Evolutionary conservation across 53 echinoderm and acorn worm genomes (phyloP), one percentile per base, ranked within the genome.

Genomic region (Arbacia lixula): DNA sequence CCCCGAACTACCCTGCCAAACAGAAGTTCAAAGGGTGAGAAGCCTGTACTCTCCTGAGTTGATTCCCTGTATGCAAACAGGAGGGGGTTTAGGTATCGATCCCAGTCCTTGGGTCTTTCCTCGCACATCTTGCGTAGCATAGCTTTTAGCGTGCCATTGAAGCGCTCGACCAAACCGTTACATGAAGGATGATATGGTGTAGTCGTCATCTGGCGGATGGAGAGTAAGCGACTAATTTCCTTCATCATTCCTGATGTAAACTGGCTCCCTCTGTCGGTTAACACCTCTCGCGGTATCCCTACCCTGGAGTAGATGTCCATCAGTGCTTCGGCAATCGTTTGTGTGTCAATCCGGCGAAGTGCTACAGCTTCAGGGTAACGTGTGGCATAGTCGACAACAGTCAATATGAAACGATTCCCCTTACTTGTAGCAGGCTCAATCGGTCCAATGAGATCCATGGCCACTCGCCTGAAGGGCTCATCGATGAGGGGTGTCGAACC

Each of bases 51-150:
- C 31, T 66, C 84, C 25, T 84, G 84, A 12, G 36, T 30, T 30
- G 84, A 49, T 51, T 84, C 84, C 24, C 84, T 43, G 68, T 84
- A 84, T 14, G 92, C 92, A 69, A 92, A 92, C 46, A 89, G 51
- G 11, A 93, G 56, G 19, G 90, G 74, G 22, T 79, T 84, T 33
- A 84, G 29, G 28, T 43, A 66, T 5, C 84, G n/a, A 20, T 84
- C 84, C 84, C 66, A 84, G 33, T 84, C 84, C n/a, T 66, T 56
- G 14, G 84, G 84, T 5, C 66, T 22, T 49, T 42, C 50, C 30
- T 72, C 72, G 49, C 72, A 72, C 50, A 72, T 72, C 72, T 72
- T 72, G 50, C 50, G 21, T 6, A 72, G 72, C 72, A 72, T 72
- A 25, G 49, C 22, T 26, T 72, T 72, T 29, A 72, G 19, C 1